Evolutionary conservation across 2,797 vertebrate species (phyloP).

Genomic region (Cuniculus paca): DNA sequence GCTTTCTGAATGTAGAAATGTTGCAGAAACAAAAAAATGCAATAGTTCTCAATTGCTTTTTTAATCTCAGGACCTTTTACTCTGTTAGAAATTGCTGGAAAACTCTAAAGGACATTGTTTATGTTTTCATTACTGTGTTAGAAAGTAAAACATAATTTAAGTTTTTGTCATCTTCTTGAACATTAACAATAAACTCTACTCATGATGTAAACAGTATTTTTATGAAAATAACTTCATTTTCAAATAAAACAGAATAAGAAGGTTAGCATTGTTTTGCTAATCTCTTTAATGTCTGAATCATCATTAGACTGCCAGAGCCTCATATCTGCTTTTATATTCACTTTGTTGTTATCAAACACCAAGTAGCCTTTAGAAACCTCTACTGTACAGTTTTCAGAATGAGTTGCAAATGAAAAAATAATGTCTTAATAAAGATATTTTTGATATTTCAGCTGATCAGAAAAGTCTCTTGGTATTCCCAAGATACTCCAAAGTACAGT

Average conservation of each 20-base stretch:
- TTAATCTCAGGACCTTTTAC: not conserved
- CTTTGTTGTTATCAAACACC: not conserved
- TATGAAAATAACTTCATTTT: not conserved
- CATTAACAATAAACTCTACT: not conserved
- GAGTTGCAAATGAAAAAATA: not conserved
- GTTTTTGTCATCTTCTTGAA: not conserved
- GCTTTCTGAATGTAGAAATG: not conserved
- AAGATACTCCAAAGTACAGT: not conserved
- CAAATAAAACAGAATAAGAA: not conserved
- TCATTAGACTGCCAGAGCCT: not conserved
- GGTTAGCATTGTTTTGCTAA: not conserved
- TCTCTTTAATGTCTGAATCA: not conserved
- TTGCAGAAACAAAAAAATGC: not conserved
- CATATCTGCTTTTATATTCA: not conserved
- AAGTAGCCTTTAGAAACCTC: not conserved
- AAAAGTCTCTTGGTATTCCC: not conserved
- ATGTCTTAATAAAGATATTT: not conserved
- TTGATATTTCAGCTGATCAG: not conserved
- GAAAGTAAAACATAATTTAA: not conserved
- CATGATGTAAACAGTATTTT: not conserved
- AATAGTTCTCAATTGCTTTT: not conserved
- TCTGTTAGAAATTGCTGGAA: not conserved
- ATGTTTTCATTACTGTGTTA: not conserved
- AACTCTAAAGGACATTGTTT: not conserved
- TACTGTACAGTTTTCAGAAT: not conserved